Evolutionary conservation across 2,888 invertebrate genomes (phyloP).

Genomic region (Eubasilissa splendida): DNA sequence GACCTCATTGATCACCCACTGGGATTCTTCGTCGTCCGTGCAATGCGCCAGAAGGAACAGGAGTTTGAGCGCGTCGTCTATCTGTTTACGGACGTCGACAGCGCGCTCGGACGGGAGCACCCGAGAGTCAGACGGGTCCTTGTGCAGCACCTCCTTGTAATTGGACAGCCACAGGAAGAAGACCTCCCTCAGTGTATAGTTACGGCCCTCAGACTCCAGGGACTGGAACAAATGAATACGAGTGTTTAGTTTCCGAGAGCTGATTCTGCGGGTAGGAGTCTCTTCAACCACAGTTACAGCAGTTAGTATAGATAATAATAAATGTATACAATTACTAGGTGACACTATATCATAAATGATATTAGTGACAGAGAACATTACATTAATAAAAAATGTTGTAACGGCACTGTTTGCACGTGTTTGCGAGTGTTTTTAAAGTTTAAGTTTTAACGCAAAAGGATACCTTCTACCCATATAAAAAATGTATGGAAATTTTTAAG

Average conservation of each 20-base stretch:
- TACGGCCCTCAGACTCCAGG: not conserved
- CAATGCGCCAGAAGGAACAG: conserved; percentile 63
- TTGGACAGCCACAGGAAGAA: conserved; percentile 8
- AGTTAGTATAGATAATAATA: too few species aligned
- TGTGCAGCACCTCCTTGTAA: conserved; percentile 62
- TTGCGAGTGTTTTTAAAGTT: too few species aligned
- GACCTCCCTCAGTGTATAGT: not conserved
- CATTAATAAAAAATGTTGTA: too few species aligned
- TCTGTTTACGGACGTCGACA: conserved; percentile 59
- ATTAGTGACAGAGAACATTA: too few species aligned
- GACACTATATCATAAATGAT: too few species aligned
- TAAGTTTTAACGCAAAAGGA: too few species aligned
- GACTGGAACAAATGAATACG: not conserved
- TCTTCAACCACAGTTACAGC: too few species aligned
- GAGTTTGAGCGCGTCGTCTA: conserved; percentile 62
- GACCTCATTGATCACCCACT: conserved; percentile 64
- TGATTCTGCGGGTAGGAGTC: too few species aligned
- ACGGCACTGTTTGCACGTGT: too few species aligned
- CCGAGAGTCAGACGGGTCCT: conserved; percentile 63
- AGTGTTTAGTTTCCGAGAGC: not conserved
- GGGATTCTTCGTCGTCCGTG: conserved; percentile 62
- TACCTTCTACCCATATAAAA: too few species aligned
- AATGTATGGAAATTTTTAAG: too few species aligned
- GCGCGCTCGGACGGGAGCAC: conserved; percentile 62
- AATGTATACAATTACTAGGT: too few species aligned